Percentiles rank a stretch among this genome's conserved stretches.
phyloP scores from a whole-genome alignment of 2,888 invertebrate genomes.

The Oscheius sp. region DNA sequence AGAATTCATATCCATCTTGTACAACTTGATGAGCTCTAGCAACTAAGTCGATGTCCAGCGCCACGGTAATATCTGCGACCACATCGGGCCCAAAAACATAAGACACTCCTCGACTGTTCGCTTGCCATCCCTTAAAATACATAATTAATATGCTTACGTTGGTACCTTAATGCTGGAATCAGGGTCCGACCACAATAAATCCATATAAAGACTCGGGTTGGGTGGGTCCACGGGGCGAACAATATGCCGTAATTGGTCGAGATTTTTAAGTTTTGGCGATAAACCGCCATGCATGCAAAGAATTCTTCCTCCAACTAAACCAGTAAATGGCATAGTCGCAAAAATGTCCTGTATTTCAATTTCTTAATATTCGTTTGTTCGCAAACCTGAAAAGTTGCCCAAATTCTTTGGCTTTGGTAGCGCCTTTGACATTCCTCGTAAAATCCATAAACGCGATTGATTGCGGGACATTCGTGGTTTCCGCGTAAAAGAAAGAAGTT shows the following conservation, averaged over 20 bases:
- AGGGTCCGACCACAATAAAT: constrained; percentile 74
- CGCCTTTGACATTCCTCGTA: constrained; percentile 62
- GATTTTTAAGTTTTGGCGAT: constrained; percentile 54
- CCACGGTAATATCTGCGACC: constrained; percentile 70
- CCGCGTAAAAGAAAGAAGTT: constrained; percentile 61
- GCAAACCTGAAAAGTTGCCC: constrained; percentile 58
- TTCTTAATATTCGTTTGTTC: no score
- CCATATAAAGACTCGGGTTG: constrained; percentile 73
- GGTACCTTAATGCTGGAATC: constrained; percentile 23
- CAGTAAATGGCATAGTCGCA: constrained; percentile 60
- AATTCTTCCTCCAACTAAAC: constrained; percentile 55
- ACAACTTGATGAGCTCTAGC: constrained; percentile 74
- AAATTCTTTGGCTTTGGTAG: constrained; percentile 52
- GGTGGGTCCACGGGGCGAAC: constrained; percentile 67
- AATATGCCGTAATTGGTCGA: constrained; percentile 52
- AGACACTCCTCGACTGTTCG: constrained; percentile 76
- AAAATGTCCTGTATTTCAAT: constrained; percentile 55
- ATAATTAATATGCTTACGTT: not conserved
- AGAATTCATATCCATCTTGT: constrained; percentile 79
- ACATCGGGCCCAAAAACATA: constrained; percentile 78
- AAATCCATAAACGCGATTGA: constrained; percentile 66
- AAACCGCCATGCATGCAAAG: constrained; percentile 67
- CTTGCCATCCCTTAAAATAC: constrained; percentile 51
- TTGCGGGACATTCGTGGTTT: constrained; percentile 59
- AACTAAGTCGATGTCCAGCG: constrained; percentile 63